Base-by-base conservation (phyloP, 1,140 invertebrate species). In the Mya arenaria region DNA sequence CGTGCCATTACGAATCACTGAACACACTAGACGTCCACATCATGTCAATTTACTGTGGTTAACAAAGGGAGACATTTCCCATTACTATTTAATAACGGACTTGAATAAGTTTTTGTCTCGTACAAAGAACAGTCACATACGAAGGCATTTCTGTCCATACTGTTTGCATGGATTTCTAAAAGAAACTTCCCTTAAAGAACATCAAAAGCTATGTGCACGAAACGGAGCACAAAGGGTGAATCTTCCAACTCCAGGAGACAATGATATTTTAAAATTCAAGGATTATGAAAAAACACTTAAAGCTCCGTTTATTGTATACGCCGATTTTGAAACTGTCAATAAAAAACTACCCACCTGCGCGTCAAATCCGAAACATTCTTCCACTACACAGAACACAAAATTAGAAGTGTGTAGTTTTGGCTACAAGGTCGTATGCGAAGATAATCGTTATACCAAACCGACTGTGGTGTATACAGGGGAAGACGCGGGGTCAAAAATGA, bases 231-330 rank as follows among this genome's bases (percentile, higher is more conserved):
- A 71, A 71, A 71, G 48, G 23, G 41, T 48, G 19, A 48, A 55
- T 52, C 41, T 71, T 52, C n/a, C 39, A 13, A 5, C 10, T 8
- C 17, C 1, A 4, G n/a, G 41, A 13, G 0, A 52, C 32, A 52
- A 71, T n/a, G 13, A 48, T 23, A 48, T 71, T 55, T 30, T 72
- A 4, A 13, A 74, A 60, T 74, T 74, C 62, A 74, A 74, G 62
- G 56, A 74, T 37, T 74, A 23, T 60, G 55, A 62, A 72, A 72
- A 34, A 56, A 55, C 25, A 36, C 58, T 72, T 28, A 32, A 36
- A 30, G 48, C 37, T 8, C 69, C 71, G 15, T 41, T 60, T 62
- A 28, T 62, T 0, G 62, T 74, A 23, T 74, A 60, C 23, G 55
- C 55, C 19, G 71, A 62, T 30, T 74, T 60, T 28, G 55, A 74